Evolutionary conservation across 2,888 invertebrate genomes (phyloP).

Genomic region (Parthenolecanium corni): DNA sequence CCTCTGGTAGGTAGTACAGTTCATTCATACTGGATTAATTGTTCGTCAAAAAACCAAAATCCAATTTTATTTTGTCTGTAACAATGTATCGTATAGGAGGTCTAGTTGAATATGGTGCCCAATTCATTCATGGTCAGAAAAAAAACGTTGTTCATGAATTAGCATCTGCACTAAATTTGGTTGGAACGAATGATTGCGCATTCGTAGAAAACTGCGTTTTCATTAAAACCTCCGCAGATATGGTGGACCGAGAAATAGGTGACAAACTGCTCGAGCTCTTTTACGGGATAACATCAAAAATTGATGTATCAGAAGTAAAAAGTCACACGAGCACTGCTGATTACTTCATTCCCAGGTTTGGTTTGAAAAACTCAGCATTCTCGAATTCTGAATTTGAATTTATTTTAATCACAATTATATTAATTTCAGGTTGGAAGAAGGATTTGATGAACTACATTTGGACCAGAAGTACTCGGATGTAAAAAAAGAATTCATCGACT

Average conservation of each 20-base stretch:
- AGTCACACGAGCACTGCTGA: conserved; percentile 1
- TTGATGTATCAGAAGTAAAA: background rate
- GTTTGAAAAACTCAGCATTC: background rate
- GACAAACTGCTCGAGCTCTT: background rate
- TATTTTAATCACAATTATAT: background rate
- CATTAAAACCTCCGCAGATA: conserved; percentile 1
- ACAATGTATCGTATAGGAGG: background rate
- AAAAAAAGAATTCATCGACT: conserved; percentile 39
- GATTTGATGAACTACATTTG: background rate
- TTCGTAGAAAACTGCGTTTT: background rate
- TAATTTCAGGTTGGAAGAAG: background rate
- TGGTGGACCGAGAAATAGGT: background rate
- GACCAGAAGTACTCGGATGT: conserved; percentile 18
- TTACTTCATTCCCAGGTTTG: background rate
- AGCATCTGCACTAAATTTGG: conserved; percentile 30
- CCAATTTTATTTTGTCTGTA: background rate
- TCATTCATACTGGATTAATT: no score
- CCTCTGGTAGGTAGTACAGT: background rate
- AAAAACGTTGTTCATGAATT: conserved; percentile 49
- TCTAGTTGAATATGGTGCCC: conserved; percentile 60
- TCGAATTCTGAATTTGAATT: background rate
- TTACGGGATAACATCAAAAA: background rate
- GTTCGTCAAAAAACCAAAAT: background rate
- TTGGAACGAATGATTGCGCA: conserved; percentile 5
- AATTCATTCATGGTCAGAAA: conserved; percentile 66